Conservation (phyloP, 2,113 vertebrate species). For the Clarias macrocephalus region DNA sequence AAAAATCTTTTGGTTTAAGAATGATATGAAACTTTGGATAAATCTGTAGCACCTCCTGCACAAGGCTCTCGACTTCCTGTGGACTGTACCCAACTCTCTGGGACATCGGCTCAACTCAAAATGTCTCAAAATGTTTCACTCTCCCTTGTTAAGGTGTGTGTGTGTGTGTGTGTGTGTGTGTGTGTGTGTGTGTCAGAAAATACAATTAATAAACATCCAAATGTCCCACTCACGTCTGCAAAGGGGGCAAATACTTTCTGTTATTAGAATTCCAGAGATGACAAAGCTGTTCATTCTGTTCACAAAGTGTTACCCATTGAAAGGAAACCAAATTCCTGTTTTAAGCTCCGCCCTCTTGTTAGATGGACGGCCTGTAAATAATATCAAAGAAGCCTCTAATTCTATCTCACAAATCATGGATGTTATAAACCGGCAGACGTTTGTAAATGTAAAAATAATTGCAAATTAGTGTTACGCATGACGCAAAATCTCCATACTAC, state of each 20-base stretch:
- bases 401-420: neutral
- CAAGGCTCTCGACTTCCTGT: neutral
- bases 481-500: neutral
- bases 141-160: neutral
- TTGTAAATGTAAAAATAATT: neutral
- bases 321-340: neutral
- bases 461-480: neutral
- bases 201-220: neutral
- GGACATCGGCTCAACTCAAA: neutral
- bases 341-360: neutral
- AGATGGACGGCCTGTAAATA: neutral
- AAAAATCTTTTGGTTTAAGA: neutral
- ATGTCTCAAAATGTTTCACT: neutral
- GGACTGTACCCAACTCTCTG: neutral
- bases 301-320: too few species aligned
- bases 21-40: neutral
- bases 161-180: neutral
- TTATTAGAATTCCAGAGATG: neutral
- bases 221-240: neutral
- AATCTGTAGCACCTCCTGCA: neutral
- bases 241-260: neutral
- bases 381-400: neutral
- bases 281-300: neutral
- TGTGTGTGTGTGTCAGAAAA: neutral
- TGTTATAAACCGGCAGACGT: neutral